These are phyloP conservation scores for Drosophila rhopaloa DNA, from an alignment of 1,140 invertebrate species.

Conservation along the genomic window DNA sequence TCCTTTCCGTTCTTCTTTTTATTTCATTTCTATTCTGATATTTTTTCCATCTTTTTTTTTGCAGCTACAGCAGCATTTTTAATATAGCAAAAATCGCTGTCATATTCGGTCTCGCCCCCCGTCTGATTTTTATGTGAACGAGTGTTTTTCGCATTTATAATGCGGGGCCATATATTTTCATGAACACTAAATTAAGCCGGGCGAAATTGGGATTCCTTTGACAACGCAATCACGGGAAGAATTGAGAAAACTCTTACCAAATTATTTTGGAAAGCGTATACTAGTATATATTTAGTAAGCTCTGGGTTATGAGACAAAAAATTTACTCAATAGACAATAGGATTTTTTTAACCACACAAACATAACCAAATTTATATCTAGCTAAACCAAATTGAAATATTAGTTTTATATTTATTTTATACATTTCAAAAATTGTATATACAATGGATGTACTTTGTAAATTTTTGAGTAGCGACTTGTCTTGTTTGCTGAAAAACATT, in stretches of 20 bases:
- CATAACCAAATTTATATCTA: no score
- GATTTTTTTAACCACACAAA: no score
- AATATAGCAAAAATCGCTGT: conserved; percentile 68
- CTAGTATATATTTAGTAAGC: neutral
- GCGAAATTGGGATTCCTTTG: conserved; percentile 30
- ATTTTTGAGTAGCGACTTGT: conserved; percentile 23
- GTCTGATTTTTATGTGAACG: conserved; percentile 56
- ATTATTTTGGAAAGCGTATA: conserved; percentile 5
- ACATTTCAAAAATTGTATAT: neutral
- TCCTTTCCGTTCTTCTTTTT: conserved; percentile 37
- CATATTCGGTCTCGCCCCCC: conserved; percentile 34
- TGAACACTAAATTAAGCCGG: conserved; percentile 72
- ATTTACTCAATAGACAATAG: no score
- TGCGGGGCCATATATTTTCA: conserved; percentile 71
- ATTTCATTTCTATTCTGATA: conserved; percentile 37
- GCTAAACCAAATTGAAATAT: no score
- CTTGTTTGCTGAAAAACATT: neutral
- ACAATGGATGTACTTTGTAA: conserved; percentile 37
- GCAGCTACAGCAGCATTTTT: conserved; percentile 78
- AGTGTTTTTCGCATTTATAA: conserved; percentile 81
- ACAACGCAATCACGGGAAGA: conserved; percentile 6
- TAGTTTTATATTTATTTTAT: neutral
- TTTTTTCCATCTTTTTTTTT: conserved; percentile 41
- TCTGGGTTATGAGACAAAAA: neutral
- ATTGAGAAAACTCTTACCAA: neutral